Evolutionary conservation across 2,888 invertebrate genomes (phyloP), one percentile per base, ranked within the genome.

Genomic region (Andrena marginata): DNA sequence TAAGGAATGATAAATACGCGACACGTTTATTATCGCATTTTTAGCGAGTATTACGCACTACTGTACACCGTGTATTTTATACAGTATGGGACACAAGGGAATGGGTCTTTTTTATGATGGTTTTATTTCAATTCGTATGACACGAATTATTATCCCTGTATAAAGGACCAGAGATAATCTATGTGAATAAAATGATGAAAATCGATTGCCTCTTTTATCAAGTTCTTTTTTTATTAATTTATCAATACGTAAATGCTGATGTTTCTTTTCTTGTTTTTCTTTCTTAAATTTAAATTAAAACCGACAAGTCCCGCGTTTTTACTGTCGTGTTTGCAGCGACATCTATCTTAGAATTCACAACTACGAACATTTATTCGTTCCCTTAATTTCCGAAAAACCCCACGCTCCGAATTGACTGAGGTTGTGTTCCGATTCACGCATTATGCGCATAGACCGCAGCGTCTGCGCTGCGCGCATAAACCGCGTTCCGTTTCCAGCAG

Each of bases 141-240:
- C 8, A 33, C 20, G 8, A 20, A 71, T 59, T 59, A 8, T 84
- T 79, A 69, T 73, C 59, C 35, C 42, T 84, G 68, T 74, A 84
- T 20, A 82, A 69, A 81, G 26, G 16, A 67, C 13, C 31, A 13
- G 29, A 7, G 35, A 56, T 83, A 29, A 26, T 16, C 68, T 56
- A 51, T 68, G 10, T 23, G 23, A 67, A 71, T 59, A 51, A 84
- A 76, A 69, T 26, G 26, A 64, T 4, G 29, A 63, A 75, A 54
- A 10, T 48, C 8, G 26, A 31, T 26, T 26, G 5, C 3, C 20
- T 67, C 59, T 51, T 51, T 5, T 20, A 33, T 54, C 59, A 16
- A 6, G 5, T 42, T 20, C 4, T 23, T 20, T 23, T 20, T 23
- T 60, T 48, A 16, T 59, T 29, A 42, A 63, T 48, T 20, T 63